Conservation (phyloP, 2,113 vertebrate species). For the Petrocephalus microphthalmus region DNA sequence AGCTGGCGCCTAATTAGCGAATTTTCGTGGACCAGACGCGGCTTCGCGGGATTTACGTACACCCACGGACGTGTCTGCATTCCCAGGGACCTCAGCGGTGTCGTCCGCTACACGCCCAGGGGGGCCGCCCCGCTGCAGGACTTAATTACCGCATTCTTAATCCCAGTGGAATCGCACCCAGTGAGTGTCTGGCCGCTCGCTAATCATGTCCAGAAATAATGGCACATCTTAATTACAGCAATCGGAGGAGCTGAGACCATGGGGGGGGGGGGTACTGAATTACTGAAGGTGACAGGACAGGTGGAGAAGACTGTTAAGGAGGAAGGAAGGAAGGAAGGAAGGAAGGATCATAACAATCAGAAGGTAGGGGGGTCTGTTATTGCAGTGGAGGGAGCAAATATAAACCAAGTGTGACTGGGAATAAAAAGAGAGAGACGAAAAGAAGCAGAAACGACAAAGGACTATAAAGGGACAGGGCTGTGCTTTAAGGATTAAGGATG, state of each 20-base stretch:
- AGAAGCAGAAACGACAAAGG: background rate
- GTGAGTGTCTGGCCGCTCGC: background rate
- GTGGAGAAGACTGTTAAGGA: background rate
- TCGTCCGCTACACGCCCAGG: background rate
- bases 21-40: background rate
- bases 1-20: background rate
- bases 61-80: background rate
- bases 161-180: background rate
- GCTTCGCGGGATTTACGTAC: background rate
- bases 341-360: background rate
- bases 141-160: background rate
- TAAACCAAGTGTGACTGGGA: background rate
- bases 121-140: background rate
- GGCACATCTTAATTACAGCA: background rate
- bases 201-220: background rate
- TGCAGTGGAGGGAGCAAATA: background rate
- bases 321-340: background rate
- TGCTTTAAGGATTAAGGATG: background rate
- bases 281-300: background rate
- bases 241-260: background rate
- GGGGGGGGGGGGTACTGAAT: background rate
- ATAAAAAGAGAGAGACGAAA: background rate
- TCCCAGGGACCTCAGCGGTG: background rate
- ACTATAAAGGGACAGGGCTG: background rate
- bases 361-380: background rate